Base-by-base conservation (phyloP, 2,113 vertebrate species). In the Gymnorhina tibicen region DNA sequence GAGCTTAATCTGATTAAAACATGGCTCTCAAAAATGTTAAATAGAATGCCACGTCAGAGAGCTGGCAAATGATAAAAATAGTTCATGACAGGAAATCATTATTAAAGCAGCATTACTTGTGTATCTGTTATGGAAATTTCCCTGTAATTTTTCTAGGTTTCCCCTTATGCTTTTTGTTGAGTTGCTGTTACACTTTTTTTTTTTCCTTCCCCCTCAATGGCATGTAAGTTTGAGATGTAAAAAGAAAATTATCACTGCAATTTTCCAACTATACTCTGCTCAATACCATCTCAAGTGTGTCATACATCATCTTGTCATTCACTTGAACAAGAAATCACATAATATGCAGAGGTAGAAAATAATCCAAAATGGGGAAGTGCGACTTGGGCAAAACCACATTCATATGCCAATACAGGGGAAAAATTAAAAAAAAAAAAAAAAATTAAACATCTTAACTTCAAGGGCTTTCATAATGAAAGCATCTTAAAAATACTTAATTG, bases 1-100 rank as follows among this genome's bases (percentile, higher is more conserved):
- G 96, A 97, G 92, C 96, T 98, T 98, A 98, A 98, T 98, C 98
- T 98, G 98, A 98, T 98, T 98, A 98, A 97, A 98, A 98, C 95
- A 93, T 97, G 97, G 89, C 96, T 97, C 95, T 98, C 92, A 95
- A 97, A 98, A 97, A 96, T 84, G 95, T 97, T 98, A 97, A 98
- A 96, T 92, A 97, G 96, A 97, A 73, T 96, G 97, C 97, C 97
- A 98, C 97, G 95, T 98, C 96, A 98, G 95, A 97, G 89, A 96
- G 81, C 95, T 91, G 75, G 79, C 97, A 94, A 95, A 97, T 87
- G 94, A 98, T 97, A 98, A 98, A 98, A 98, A 98, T 97, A 98
- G 95, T 92, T 92, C 91, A 94, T 91, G 97, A 89, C 97, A 98
- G 98, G 97, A 98, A 98, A 97, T 97, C 93, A 70, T 98, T 98